Evolutionary conservation across 1,140 invertebrate genomes (phyloP).

Genomic region (Meloidogyne floridensis): DNA sequence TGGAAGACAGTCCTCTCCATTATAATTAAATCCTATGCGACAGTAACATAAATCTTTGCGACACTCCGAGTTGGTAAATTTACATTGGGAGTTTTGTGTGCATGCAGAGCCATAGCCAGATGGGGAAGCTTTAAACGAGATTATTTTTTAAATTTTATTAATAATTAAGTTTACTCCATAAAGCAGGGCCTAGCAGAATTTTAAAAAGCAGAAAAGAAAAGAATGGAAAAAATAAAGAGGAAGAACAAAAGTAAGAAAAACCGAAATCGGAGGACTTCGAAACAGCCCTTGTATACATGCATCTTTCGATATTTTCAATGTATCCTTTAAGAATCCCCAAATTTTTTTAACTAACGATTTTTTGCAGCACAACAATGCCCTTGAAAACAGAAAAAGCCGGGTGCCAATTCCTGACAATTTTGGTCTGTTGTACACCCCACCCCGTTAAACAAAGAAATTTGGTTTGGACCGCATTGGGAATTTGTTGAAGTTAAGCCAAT

Average conservation of each 20-base stretch:
- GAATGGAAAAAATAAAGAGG: too few relatives aligned
- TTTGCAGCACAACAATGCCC: conserved; percentile 35
- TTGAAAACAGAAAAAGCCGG: conserved; percentile 40
- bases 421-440: conserved; percentile 32
- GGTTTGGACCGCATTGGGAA: conserved; percentile 26
- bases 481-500: background rate
- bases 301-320: too few relatives aligned
- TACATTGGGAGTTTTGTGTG: conserved; percentile 31
- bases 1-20: conserved; percentile 32
- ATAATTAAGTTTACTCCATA: too few relatives aligned
- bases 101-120: conserved; percentile 42
- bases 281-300: too few relatives aligned
- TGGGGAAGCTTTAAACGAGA: conserved; percentile 12
- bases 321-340: too few relatives aligned
- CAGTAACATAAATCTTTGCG: conserved; percentile 41
- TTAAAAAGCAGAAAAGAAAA: too few relatives aligned
- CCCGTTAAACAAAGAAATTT: conserved; percentile 38
- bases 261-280: too few relatives aligned
- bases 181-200: too few relatives aligned
- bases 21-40: conserved; percentile 33
- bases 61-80: conserved; percentile 34
- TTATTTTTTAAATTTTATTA: background rate
- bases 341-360: conserved; percentile 24
- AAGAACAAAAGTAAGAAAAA: too few relatives aligned
- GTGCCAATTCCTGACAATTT: conserved; percentile 34